phyloP scores from a whole-genome alignment of 1,140 invertebrate genomes.

The Cyrtorhinus lividipennis region DNA sequence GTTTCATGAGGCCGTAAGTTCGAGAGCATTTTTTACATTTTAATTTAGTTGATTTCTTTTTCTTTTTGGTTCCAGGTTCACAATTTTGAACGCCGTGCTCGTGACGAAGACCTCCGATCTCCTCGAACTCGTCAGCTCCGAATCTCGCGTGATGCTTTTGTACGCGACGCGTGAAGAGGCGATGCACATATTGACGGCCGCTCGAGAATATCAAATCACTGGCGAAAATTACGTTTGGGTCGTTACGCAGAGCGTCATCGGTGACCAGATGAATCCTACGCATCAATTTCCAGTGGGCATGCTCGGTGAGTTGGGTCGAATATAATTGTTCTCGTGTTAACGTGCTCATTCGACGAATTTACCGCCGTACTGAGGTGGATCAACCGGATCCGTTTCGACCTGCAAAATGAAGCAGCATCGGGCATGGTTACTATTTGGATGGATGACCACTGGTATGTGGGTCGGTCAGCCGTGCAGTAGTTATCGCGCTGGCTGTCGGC shows the following conservation, averaged over 20 bases:
- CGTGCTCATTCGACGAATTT: neutral
- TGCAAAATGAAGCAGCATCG: too few species aligned
- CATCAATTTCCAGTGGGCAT: conserved; percentile 77
- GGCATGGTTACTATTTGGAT: too few species aligned
- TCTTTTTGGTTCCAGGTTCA: conserved; percentile 42
- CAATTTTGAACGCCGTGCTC: conserved; percentile 67
- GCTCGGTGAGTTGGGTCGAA: conserved; percentile 58
- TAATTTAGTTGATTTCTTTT: too few species aligned
- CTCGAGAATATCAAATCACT: conserved; percentile 69
- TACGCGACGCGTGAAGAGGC: conserved; percentile 83
- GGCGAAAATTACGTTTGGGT: conserved; percentile 95
- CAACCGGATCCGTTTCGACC: too few species aligned
- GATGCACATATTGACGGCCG: conserved; percentile 62
- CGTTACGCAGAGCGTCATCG: conserved; percentile 87
- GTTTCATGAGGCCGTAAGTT: too few species aligned
- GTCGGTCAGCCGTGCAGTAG: too few species aligned
- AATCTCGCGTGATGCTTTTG: conserved; percentile 83
- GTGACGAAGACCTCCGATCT: conserved; percentile 53
- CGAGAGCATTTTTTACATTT: too few species aligned
- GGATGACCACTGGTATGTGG: too few species aligned
- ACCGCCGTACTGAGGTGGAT: too few species aligned
- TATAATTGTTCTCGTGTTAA: neutral
- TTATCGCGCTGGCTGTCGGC: too few species aligned
- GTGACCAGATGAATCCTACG: conserved; percentile 52
- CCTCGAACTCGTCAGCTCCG: conserved; percentile 67